phyloP scores from a whole-genome alignment of 2,797 vertebrate genomes.

The Pangasius mekongensis region DNA sequence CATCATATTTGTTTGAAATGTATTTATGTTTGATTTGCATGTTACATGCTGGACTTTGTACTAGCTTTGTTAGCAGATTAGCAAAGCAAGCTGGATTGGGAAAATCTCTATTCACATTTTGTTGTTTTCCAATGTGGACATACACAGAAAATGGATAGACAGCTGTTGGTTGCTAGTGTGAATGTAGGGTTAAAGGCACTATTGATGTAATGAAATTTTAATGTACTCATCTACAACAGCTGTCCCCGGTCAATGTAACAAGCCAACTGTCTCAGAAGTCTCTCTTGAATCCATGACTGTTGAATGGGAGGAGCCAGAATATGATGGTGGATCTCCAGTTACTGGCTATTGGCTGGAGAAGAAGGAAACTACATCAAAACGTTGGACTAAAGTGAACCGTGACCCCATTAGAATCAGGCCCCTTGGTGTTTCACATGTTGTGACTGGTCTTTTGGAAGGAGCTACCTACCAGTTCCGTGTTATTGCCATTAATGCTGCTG shows the following conservation, averaged over 20 bases:
- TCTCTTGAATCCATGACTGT: conserved; percentile 91
- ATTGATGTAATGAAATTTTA: neutral
- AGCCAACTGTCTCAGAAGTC: conserved; percentile 91
- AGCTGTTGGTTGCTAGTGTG: neutral
- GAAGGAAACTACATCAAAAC: conserved; percentile 93
- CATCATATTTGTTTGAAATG: neutral
- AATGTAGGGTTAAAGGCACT: neutral
- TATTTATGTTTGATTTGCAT: neutral
- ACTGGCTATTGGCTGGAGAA: conserved; percentile 93
- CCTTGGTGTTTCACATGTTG: conserved; percentile 88
- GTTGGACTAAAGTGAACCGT: conserved; percentile 90
- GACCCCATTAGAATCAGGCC: conserved; percentile 91
- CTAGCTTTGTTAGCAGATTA: neutral
- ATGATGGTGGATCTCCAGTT: conserved; percentile 92
- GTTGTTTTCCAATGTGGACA: neutral
- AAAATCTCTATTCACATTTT: neutral
- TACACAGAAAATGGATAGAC: neutral
- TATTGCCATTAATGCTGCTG: conserved; percentile 90
- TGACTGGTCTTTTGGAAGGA: conserved; percentile 88
- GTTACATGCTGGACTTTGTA: neutral
- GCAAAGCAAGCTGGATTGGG: neutral
- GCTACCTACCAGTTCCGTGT: conserved; percentile 94
- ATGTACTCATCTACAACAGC: conserved; percentile 71
- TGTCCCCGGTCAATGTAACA: conserved; percentile 95
- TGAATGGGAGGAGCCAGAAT: conserved; percentile 97